Conservation (phyloP, 2,888 invertebrate species). For the Drosophila mercatorum region DNA sequence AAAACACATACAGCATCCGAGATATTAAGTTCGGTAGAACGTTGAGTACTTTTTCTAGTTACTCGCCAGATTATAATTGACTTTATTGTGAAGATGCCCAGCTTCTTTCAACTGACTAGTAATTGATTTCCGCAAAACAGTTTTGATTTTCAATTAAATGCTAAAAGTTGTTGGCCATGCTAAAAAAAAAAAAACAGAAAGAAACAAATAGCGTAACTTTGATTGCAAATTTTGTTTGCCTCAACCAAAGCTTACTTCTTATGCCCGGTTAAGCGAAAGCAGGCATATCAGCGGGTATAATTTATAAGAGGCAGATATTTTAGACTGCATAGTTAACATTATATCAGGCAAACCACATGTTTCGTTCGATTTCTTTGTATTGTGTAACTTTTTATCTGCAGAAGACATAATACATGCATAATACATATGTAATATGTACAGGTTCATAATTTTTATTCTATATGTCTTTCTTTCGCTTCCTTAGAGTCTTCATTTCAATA, state of each 20-base stretch:
- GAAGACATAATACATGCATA: too few species aligned
- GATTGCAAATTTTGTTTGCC: slow-evolving; percentile 75
- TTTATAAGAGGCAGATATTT: not conserved
- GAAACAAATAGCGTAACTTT: slow-evolving; percentile 62
- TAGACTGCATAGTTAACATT: not conserved
- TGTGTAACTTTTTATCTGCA: too few species aligned
- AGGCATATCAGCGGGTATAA: not conserved
- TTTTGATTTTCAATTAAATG: slow-evolving; percentile 58
- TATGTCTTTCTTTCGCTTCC: too few species aligned
- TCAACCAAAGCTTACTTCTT: slow-evolving; percentile 40
- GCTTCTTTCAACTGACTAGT: slow-evolving; percentile 32
- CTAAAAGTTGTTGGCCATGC: slow-evolving; percentile 26
- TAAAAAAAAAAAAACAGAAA: not conserved
- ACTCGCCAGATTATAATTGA: slow-evolving; percentile 49
- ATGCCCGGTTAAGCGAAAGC: slow-evolving; percentile 3
- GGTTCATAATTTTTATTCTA: too few species aligned
- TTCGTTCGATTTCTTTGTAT: too few species aligned
- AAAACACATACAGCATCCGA: slow-evolving; percentile 18
- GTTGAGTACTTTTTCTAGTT: slow-evolving; percentile 10
- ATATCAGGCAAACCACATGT: too few species aligned
- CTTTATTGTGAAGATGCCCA: slow-evolving; percentile 19
- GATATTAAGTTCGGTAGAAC: not conserved
- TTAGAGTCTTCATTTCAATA: not conserved
- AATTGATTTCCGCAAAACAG: slow-evolving; percentile 68
- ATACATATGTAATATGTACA: too few species aligned